Conservation (phyloP, 2,113 vertebrate genomes). For the Danionella cerebrum region DNA sequence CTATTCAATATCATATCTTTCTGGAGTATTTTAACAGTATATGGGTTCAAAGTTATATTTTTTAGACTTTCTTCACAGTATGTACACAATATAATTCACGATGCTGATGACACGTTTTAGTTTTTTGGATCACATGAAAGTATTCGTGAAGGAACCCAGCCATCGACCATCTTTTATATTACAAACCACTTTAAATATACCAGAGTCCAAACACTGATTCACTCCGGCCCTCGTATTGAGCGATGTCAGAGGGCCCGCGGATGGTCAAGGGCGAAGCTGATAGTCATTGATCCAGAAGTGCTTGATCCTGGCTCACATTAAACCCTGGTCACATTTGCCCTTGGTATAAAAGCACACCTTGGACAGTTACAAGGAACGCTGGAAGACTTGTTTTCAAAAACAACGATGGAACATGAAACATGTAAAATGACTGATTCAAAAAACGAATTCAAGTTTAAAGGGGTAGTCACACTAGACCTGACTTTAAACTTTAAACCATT, state of each 20-base stretch:
- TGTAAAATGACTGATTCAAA: not conserved
- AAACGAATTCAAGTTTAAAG: not conserved
- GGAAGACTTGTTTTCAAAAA: constrained; percentile 33
- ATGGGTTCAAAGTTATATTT: constrained; percentile 7
- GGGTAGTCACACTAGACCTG: not conserved
- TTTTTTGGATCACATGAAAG: not conserved
- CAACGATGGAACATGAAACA: not conserved
- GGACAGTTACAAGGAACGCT: constrained; percentile 12
- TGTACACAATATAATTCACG: constrained; percentile 21
- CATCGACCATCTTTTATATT: not conserved
- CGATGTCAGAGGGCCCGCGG: constrained; percentile 3
- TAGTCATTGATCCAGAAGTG: constrained; percentile 11
- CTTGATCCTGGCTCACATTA: constrained; percentile 2
- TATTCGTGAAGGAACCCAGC: not conserved
- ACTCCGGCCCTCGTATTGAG: not conserved
- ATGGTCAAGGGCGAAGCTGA: constrained; percentile 2
- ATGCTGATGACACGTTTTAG: not conserved
- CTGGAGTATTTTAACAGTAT: not conserved
- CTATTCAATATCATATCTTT: constrained; percentile 1
- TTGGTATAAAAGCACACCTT: constrained; percentile 23
- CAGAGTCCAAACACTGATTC: not conserved
- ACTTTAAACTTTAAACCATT: too few relatives aligned
- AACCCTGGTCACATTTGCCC: constrained; percentile 22
- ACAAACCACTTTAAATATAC: not conserved
- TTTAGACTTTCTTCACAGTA: constrained; percentile 11